Conservation (phyloP, 35 echinoderm and acorn worm genomes). For the Ophioderma brevispina region DNA sequence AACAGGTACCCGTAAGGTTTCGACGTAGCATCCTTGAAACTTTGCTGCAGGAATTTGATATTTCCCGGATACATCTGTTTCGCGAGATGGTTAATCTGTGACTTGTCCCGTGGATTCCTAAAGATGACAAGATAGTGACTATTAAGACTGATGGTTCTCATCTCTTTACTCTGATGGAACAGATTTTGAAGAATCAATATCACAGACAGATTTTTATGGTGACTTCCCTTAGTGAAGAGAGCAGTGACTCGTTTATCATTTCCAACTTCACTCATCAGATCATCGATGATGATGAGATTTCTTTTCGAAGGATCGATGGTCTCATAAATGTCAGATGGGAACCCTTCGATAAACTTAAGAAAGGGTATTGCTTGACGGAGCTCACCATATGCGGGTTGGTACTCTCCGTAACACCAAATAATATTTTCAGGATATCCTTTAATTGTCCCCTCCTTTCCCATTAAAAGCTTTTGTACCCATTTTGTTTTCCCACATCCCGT, state of each 20-base stretch:
- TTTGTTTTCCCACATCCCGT: conserved; percentile 60
- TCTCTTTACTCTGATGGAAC: conserved; percentile 58
- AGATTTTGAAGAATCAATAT: conserved; percentile 69
- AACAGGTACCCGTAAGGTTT: conserved; percentile 61
- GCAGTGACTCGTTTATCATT: conserved; percentile 40
- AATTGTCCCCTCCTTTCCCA: neutral
- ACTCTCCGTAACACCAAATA: conserved; percentile 68
- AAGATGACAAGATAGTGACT: conserved; percentile 68
- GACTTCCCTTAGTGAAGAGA: conserved; percentile 67
- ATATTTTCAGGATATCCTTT: conserved; percentile 41
- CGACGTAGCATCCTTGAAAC: conserved; percentile 50
- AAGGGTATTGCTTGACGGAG: neutral
- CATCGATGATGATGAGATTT: conserved; percentile 44
- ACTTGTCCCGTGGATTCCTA: conserved; percentile 70
- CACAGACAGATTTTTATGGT: conserved; percentile 64
- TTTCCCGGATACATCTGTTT: conserved; percentile 73
- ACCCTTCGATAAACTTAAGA: conserved; percentile 46
- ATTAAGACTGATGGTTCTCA: conserved; percentile 65
- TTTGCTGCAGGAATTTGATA: conserved; percentile 50
- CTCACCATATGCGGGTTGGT: conserved; percentile 33
- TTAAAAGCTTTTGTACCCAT: conserved; percentile 24
- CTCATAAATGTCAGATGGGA: neutral
- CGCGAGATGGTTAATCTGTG: conserved; percentile 54
- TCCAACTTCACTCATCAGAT: conserved; percentile 55
- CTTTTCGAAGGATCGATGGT: conserved; percentile 4